Percentiles rank a stretch among this genome's conserved stretches.
Evolutionary conservation across 2,888 invertebrate species (phyloP).

Genomic region (Piscicola geometra): DNA sequence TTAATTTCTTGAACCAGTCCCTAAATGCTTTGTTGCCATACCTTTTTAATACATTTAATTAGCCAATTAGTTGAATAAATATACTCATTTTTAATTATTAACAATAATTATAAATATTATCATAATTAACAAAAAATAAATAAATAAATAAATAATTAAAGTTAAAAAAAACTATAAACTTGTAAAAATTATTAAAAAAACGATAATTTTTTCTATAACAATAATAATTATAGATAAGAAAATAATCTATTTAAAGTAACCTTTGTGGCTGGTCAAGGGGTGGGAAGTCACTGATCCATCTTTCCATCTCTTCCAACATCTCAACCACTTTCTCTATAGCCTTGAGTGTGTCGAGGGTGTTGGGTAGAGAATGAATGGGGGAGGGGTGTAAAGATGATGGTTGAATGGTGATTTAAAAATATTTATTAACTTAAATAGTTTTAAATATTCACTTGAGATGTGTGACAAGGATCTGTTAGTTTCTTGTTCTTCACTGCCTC

Average conservation of each 20-base stretch:
- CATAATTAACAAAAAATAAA: too few species aligned
- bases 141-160: too few species aligned
- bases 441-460: conserved; percentile 57
- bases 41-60: conserved; percentile 84
- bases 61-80: conserved; percentile 76
- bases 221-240: too few species aligned
- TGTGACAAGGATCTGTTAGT: conserved; percentile 59
- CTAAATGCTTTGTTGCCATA: conserved; percentile 93
- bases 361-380: too few species aligned
- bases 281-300: conserved; percentile 74
- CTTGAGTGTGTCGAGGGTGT: conserved; percentile 42
- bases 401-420: too few species aligned
- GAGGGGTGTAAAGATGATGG: too few species aligned
- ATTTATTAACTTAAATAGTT: background rate
- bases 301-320: conserved; percentile 69
- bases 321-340: conserved; percentile 58
- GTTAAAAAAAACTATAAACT: too few species aligned
- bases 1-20: conserved; percentile 71
- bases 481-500: conserved; percentile 77
- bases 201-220: too few species aligned
- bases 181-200: too few species aligned
- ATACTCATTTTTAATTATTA: conserved; percentile 61
- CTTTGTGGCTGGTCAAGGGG: conserved; percentile 87
- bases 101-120: background rate
- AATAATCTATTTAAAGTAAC: conserved; percentile 59